These are phyloP conservation scores for Cottus gobio DNA, from an alignment of 2,113 vertebrate species.

Conservation along the genomic window DNA sequence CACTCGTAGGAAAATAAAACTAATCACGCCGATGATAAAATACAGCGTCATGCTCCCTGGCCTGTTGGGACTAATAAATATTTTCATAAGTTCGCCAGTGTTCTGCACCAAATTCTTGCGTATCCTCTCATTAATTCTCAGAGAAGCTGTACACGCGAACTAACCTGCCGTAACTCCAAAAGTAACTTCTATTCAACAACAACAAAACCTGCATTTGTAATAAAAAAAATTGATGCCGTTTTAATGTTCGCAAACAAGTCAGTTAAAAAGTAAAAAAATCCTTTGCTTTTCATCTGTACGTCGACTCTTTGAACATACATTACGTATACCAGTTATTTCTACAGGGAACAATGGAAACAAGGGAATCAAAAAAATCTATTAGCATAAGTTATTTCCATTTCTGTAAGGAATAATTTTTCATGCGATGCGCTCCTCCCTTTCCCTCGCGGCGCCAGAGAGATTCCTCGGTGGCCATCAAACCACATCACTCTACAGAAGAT, in stretches of 20 bases:
- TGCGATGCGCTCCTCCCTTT: conserved; percentile 48
- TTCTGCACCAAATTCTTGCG: conserved; percentile 34
- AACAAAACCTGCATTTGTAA: conserved; percentile 6
- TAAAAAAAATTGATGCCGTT: neutral
- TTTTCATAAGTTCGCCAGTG: conserved; percentile 51
- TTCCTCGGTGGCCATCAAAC: conserved; percentile 77
- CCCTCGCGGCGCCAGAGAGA: conserved; percentile 53
- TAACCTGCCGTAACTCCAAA: neutral
- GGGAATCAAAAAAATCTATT: conserved; percentile 63
- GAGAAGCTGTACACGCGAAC: neutral
- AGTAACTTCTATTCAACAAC: neutral
- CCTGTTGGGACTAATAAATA: conserved; percentile 60
- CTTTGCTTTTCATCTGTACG: conserved; percentile 22
- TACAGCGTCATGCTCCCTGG: conserved; percentile 35
- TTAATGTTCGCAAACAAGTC: neutral
- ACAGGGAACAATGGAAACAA: conserved; percentile 7
- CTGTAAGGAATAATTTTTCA: conserved; percentile 52
- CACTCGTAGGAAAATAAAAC: conserved; percentile 69
- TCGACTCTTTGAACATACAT: conserved; percentile 22
- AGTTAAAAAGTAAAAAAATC: neutral
- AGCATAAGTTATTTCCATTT: conserved; percentile 59
- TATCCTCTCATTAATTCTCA: conserved; percentile 17
- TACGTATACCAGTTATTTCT: conserved; percentile 22
- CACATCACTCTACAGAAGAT: conserved; percentile 77
- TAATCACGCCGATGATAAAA: conserved; percentile 69